Base-by-base conservation (phyloP, 2,888 invertebrate species). In the Drosophila nigricruria region DNA sequence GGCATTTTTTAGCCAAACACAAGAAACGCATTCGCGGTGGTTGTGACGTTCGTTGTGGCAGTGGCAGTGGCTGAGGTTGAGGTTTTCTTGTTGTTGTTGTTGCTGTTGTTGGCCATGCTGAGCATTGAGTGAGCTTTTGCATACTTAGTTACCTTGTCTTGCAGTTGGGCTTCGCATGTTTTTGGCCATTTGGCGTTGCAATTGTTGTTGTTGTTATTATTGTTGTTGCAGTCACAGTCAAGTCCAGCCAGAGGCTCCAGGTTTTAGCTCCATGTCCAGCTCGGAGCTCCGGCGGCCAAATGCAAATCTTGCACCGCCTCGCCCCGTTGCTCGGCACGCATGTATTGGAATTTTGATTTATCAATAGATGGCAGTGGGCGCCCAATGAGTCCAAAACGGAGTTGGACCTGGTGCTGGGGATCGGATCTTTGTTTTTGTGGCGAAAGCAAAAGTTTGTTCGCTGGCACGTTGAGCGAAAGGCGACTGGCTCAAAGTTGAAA, bases 281-380 rank as follows among this genome's bases (percentile, higher is more conserved):
- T 65, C 65, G 58, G 68, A 60, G 75, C 81, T 79, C n/a, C n/a
- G 75, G 79, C 76, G 81, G 82, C 73, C 79, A 85, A 87, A 90
- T 88, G 90, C 85, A 86, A 90, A 89, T 90, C 81, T 77, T 49
- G 54, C 65, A 23, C 57, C 58, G 47, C 69, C 42, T 59, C 56
- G 42, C 53, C 52, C 38, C 49, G 25, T 34, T 18, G 47, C 58
- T 70, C 65, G 53, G 61, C 73, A 85, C 81, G 82, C 82, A 85
- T 81, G 70, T 80, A 82, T 82, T 85, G 82, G 82, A 80, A 82
- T 79, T 77, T 87, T 87, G 89, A 87, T 87, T 87, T 88, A 87
- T 87, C 86, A 86, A 88, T 88, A 88, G 84, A 79, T 75, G 77
- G 66, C 70, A 70, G 69, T 71, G 77, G 77, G 78, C 70, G 78